Conservation (phyloP, 2,113 vertebrate species). For the Pseudois nayaur region DNA sequence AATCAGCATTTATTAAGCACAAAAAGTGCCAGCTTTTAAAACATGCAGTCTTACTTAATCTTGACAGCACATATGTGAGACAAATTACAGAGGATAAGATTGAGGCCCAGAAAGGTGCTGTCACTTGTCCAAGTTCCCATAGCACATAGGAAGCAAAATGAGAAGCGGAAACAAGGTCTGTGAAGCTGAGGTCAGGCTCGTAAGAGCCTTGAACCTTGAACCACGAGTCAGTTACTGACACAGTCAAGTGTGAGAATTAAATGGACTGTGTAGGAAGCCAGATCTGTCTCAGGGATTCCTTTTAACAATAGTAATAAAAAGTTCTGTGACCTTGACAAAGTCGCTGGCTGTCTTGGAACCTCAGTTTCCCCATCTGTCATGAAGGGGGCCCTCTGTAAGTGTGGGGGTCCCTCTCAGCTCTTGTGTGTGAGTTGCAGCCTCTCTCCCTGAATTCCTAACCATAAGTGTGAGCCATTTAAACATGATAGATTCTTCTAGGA, state of each 20-base stretch:
- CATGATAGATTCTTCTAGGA: conserved; percentile 34
- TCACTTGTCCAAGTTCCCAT: not conserved
- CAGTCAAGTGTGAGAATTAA: not conserved
- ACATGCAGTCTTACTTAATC: not conserved
- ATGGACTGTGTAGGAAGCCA: not conserved
- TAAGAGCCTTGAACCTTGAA: not conserved
- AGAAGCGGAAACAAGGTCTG: not conserved
- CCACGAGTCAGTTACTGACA: not conserved
- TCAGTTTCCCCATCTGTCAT: not conserved
- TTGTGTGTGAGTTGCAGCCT: not conserved
- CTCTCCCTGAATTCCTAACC: not conserved
- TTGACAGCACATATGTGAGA: not conserved
- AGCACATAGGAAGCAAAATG: not conserved
- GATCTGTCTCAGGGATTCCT: not conserved
- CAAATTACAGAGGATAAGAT: not conserved
- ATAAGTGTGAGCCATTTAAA: not conserved
- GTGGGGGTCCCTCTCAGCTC: not conserved
- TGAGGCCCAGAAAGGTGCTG: not conserved
- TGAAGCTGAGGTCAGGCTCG: not conserved
- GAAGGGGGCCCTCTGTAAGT: not conserved
- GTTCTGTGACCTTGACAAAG: not conserved
- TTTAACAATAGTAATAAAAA: not conserved
- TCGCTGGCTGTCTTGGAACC: not conserved
- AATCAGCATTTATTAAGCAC: not conserved
- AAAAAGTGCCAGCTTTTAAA: not conserved